Percentiles rank a stretch among this genome's conserved stretches.
Evolutionary conservation across 2,113 vertebrate genomes (phyloP).

Genomic region (Petrocephalus zakoni): DNA sequence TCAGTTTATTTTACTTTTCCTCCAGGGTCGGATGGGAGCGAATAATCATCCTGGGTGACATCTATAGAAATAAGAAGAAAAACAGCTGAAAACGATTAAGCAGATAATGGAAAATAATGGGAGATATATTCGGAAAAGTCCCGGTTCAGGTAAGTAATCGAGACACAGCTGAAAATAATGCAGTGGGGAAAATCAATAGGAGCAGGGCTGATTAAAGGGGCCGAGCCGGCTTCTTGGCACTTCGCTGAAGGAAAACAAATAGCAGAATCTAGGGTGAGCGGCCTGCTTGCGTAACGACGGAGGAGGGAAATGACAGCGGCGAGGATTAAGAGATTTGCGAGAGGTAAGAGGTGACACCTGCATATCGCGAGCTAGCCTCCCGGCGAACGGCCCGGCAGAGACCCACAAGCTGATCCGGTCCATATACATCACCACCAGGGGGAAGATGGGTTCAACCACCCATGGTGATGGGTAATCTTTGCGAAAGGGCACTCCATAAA

Average conservation of each 20-base stretch:
- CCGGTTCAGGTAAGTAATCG: not conserved
- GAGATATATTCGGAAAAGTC: not conserved
- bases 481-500: not conserved
- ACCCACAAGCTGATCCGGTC: not conserved
- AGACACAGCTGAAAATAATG: slow-evolving; percentile 10
- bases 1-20: slow-evolving; percentile 20
- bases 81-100: not conserved
- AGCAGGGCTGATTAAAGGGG: not conserved
- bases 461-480: not conserved
- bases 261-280: not conserved
- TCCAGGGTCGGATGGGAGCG: slow-evolving; percentile 4
- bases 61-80: not conserved
- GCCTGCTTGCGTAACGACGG: not conserved
- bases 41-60: not conserved
- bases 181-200: not conserved
- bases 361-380: not conserved
- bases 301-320: not conserved
- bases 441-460: not conserved
- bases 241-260: not conserved
- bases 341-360: not conserved
- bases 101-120: slow-evolving; percentile 3
- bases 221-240: not conserved
- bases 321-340: not conserved
- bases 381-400: not conserved
- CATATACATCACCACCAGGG: not conserved